phyloP scores from a whole-genome alignment of 1,140 invertebrate species.

The Dreissena polymorpha region DNA sequence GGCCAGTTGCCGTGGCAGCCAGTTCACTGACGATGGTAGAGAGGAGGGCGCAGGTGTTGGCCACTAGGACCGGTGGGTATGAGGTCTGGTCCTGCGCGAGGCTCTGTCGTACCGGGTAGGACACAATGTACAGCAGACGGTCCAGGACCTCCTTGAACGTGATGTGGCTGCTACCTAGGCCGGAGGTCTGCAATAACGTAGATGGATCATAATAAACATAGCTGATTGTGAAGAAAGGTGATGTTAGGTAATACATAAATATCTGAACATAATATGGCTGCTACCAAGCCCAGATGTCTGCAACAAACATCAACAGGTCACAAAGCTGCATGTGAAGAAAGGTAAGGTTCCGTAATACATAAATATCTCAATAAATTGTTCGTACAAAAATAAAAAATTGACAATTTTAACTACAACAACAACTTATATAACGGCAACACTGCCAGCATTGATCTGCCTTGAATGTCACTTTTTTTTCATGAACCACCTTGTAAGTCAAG shows the following conservation, averaged over 20 bases:
- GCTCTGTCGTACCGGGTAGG: constrained; percentile 87
- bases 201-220: neutral
- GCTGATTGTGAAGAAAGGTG: no score
- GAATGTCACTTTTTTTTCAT: no score
- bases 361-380: no score
- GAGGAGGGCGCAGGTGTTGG: constrained; percentile 92
- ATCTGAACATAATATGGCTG: neutral
- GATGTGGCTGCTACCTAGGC: constrained; percentile 81
- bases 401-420: no score
- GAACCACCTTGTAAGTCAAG: no score
- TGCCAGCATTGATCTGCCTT: no score
- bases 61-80: constrained; percentile 85
- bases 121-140: constrained; percentile 89
- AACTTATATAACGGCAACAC: no score
- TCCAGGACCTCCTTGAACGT: constrained; percentile 92
- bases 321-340: no score
- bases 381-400: no score
- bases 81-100: constrained; percentile 83
- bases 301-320: neutral
- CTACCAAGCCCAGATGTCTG: neutral
- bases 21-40: constrained; percentile 93
- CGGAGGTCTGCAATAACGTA: constrained; percentile 66
- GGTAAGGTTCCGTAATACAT: no score
- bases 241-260: no score
- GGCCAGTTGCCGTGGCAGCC: constrained; percentile 86